phyloP scores from a whole-genome alignment of 1,140 invertebrate species.

The Rhagoletis pomonella region DNA sequence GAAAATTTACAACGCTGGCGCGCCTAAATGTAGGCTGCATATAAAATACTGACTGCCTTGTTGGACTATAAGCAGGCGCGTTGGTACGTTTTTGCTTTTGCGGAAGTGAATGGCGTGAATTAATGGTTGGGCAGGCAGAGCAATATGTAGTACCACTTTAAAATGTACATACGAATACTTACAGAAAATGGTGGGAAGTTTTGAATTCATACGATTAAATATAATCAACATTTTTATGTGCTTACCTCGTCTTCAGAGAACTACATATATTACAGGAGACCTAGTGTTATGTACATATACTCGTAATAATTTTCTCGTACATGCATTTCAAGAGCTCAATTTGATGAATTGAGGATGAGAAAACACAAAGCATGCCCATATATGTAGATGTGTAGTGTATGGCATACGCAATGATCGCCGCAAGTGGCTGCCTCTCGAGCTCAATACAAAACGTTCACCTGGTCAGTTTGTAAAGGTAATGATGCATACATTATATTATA shows the following conservation, averaged over 20 bases:
- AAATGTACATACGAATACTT: neutral
- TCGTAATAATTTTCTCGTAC: neutral
- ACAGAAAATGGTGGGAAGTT: neutral
- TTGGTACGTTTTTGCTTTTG: neutral
- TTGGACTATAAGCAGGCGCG: neutral
- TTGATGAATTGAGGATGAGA: neutral
- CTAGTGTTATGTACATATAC: neutral
- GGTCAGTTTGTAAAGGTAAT: neutral
- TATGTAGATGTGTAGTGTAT: conserved; percentile 37
- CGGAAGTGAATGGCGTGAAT: conserved; percentile 22
- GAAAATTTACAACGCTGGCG: conserved; percentile 4
- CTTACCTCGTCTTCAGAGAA: too few species aligned
- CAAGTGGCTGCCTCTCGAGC: conserved; percentile 14
- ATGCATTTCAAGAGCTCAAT: conserved; percentile 20
- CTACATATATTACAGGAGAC: neutral
- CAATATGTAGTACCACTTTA: conserved; percentile 8
- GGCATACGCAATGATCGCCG: neutral
- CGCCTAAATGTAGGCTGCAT: conserved; percentile 2
- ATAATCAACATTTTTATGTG: neutral
- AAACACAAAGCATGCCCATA: neutral
- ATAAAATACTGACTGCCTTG: neutral
- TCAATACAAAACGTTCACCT: neutral
- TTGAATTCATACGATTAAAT: neutral
- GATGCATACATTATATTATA: neutral
- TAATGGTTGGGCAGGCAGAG: conserved; percentile 11